Conservation (phyloP, 2,797 vertebrate genomes). For the Odontamblyopus lacepedii region DNA sequence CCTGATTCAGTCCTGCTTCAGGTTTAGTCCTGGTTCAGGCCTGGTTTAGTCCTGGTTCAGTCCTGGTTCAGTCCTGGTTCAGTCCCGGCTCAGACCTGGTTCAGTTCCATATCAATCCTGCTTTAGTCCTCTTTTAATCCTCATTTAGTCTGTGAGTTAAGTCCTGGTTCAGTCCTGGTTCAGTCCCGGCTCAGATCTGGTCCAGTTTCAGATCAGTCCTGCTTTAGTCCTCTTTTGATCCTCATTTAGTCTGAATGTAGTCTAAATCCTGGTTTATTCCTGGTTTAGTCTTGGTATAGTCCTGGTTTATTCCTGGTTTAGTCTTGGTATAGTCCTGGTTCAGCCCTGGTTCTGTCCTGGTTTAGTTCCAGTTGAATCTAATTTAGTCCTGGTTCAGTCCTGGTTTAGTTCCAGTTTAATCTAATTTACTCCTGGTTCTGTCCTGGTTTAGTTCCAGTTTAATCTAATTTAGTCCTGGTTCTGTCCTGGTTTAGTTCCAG, state of each 20-base stretch:
- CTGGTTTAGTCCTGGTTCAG: background rate
- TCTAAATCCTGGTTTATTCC: no score
- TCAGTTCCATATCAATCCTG: background rate
- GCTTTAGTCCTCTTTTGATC: background rate
- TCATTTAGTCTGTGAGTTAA: no score
- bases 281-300: background rate
- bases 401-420: no score
- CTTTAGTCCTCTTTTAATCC: no score
- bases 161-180: no score
- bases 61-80: no score
- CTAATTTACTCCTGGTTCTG: no score
- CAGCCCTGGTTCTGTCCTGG: background rate
- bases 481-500: no score
- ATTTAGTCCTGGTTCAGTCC: background rate
- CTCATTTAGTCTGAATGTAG: background rate
- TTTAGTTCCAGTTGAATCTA: no score
- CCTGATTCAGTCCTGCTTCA: background rate
- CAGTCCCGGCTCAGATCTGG: no score
- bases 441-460: background rate
- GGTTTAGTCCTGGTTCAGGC: background rate
- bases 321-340: background rate
- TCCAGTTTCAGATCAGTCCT: background rate
- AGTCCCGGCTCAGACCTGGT: no score
- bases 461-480: background rate
- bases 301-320: background rate